These are phyloP conservation scores for Strix aluco DNA, from an alignment of 2,113 vertebrate species.

Conservation along the genomic window DNA sequence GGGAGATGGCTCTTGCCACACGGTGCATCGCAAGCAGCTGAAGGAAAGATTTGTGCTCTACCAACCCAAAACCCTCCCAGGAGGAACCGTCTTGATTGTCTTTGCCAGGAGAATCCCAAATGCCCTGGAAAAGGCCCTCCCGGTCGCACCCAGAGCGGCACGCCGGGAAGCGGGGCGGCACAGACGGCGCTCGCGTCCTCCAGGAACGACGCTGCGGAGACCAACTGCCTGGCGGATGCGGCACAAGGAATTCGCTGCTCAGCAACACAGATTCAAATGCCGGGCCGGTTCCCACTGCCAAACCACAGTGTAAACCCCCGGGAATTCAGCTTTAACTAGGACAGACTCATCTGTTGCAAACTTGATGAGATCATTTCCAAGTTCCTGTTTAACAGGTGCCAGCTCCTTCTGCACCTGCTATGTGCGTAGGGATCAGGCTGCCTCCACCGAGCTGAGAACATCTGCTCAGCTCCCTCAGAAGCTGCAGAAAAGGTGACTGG, in stretches of 20 bases:
- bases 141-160: neutral
- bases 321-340: constrained; percentile 22
- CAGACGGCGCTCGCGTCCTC: neutral
- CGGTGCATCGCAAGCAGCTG: neutral
- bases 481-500: neutral
- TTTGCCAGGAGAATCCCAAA: neutral
- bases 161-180: rapidly evolving
- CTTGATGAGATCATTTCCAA: constrained; percentile 45
- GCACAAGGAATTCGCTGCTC: constrained; percentile 1
- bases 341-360: constrained; percentile 23
- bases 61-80: neutral
- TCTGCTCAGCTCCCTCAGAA: constrained; percentile 11
- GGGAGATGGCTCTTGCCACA: neutral
- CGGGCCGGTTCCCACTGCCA: neutral
- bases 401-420: constrained; percentile 47
- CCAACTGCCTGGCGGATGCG: rapidly evolving
- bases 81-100: neutral
- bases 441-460: neutral
- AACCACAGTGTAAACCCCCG: constrained; percentile 30
- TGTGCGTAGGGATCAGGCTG: neutral
- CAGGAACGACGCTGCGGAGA: neutral
- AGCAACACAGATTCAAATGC: neutral
- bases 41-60: neutral
- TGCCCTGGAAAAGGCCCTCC: neutral
- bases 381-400: constrained; percentile 61